Evolutionary conservation across 2,888 invertebrate genomes (phyloP).

Genomic region (Synergus umbraculus): DNA sequence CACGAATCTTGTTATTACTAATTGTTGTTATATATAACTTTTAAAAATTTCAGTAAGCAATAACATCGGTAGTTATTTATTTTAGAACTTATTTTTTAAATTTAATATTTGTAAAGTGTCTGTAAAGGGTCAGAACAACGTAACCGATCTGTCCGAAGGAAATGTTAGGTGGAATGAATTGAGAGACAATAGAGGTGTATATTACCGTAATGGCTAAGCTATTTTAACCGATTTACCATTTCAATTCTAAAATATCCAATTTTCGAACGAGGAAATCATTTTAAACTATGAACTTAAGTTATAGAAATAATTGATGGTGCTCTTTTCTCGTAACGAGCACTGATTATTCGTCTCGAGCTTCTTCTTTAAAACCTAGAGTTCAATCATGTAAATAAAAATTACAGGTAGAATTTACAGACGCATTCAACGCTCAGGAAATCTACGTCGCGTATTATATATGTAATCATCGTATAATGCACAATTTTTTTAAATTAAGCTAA

Average conservation of each 20-base stretch:
- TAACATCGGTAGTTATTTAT: constrained; percentile 26
- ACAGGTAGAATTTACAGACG: constrained; percentile 11
- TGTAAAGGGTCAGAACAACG: constrained; percentile 34
- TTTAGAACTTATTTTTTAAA: background rate
- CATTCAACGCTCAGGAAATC: constrained; percentile 33
- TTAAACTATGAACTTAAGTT: background rate
- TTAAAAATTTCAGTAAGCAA: background rate
- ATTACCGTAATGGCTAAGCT: constrained; percentile 33
- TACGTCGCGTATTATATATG: constrained; percentile 30
- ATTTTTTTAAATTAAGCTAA: constrained; percentile 8
- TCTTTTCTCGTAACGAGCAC: constrained; percentile 44
- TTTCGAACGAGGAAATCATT: background rate
- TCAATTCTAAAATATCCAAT: background rate
- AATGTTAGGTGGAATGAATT: constrained; percentile 22
- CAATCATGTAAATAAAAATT: constrained; percentile 36
- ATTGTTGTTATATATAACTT: constrained; percentile 18
- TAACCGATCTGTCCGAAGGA: constrained; percentile 12
- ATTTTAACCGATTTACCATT: background rate
- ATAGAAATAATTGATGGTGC: background rate
- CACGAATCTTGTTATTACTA: constrained; percentile 25
- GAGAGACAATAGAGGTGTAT: constrained; percentile 35
- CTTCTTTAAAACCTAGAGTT: constrained; percentile 24
- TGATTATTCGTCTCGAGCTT: constrained; percentile 39
- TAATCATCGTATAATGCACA: constrained; percentile 29
- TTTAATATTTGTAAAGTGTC: background rate